phyloP scores from a whole-genome alignment of 2,888 invertebrate species.

The Aspidapion aeneum region DNA sequence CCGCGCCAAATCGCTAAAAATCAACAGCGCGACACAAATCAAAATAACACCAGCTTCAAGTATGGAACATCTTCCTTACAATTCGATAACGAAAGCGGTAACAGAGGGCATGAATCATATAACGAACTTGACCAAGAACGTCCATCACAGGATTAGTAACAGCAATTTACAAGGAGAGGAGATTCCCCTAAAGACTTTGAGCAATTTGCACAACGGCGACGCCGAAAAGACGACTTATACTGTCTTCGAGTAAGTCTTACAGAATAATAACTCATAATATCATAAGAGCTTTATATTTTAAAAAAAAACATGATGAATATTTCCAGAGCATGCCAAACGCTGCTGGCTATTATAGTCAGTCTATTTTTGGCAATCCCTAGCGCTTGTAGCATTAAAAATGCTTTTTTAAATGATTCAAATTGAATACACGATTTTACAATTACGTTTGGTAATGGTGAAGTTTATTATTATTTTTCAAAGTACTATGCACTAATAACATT shows the following conservation, averaged over 20 bases:
- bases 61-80: constrained; percentile 56
- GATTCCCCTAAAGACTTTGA: constrained; percentile 73
- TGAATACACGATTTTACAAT: no score
- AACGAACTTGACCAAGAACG: constrained; percentile 50
- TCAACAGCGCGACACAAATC: constrained; percentile 51
- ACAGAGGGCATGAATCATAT: constrained; percentile 58
- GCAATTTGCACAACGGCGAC: constrained; percentile 62
- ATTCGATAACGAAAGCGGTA: constrained; percentile 54
- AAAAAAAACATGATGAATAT: no score
- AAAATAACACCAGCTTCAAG: constrained; percentile 49
- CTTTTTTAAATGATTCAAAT: no score
- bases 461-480: no score
- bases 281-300: no score
- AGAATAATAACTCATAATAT: background rate
- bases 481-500: no score
- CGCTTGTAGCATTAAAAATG: no score
- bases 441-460: no score
- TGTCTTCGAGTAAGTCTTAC: constrained; percentile 65
- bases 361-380: no score
- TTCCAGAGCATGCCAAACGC: no score
- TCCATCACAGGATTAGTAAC: constrained; percentile 42
- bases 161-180: constrained; percentile 55
- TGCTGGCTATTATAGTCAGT: no score
- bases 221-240: constrained; percentile 64
- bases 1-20: constrained; percentile 56